Evolutionary conservation across 2,113 vertebrate genomes (phyloP).

Genomic region (Macquaria ambigua): DNA sequence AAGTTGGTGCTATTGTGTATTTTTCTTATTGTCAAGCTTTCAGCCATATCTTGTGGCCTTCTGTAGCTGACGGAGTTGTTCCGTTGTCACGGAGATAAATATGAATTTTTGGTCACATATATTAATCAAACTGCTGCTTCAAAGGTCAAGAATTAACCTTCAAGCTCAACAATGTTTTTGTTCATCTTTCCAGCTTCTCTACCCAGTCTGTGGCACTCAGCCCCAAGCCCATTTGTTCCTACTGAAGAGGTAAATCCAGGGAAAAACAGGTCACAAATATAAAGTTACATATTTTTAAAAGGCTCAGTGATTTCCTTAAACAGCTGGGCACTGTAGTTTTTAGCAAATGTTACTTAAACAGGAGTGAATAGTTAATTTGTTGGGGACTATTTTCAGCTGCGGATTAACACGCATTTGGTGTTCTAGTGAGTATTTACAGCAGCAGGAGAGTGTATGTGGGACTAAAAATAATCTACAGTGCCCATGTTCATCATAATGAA

Average conservation of each 20-base stretch:
- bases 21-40: conserved; percentile 14
- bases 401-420: background rate
- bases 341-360: background rate
- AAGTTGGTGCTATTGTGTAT: conserved; percentile 6
- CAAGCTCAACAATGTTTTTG: conserved; percentile 1
- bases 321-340: background rate
- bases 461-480: background rate
- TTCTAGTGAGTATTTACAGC: background rate
- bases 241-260: too few species aligned
- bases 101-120: background rate
- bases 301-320: background rate
- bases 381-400: background rate
- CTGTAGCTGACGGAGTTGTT: background rate
- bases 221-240: background rate
- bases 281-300: too few species aligned
- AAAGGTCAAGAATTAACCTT: background rate
- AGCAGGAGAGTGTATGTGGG: too few species aligned
- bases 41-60: background rate
- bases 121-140: background rate
- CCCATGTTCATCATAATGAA: background rate
- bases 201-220: background rate
- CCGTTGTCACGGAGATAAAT: background rate
- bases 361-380: background rate
- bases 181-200: background rate
- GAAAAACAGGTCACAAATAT: too few species aligned